Evolutionary conservation across 2,113 vertebrate species (phyloP).

Genomic region (Urocolius indicus): DNA sequence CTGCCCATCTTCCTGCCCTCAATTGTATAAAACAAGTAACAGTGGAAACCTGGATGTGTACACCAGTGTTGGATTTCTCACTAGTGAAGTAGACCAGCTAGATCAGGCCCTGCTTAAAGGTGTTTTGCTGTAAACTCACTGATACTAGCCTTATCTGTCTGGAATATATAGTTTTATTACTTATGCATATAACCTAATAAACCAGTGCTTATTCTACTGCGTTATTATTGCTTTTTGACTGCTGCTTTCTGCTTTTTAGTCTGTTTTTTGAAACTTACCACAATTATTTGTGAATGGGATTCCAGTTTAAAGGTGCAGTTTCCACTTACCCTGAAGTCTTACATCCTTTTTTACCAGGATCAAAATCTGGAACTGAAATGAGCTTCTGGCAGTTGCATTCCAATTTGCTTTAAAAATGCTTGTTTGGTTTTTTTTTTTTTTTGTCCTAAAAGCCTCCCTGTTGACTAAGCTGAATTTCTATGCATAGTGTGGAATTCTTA

Average conservation of each 20-base stretch:
- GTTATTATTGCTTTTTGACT: neutral
- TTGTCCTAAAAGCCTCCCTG: neutral
- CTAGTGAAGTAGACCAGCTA: neutral
- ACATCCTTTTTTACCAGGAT: neutral
- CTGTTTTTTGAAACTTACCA: neutral
- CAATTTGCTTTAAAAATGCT: neutral
- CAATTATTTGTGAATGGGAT: neutral
- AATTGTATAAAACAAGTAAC: neutral
- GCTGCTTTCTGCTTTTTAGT: neutral
- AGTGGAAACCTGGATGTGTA: neutral
- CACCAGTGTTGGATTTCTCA: neutral
- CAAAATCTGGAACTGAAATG: neutral
- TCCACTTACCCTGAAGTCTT: neutral
- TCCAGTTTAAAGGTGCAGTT: neutral
- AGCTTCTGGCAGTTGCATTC: neutral
- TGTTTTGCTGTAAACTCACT: neutral
- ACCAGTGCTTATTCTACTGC: neutral
- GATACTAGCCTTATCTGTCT: neutral
- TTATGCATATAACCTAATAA: neutral
- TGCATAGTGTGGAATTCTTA: neutral
- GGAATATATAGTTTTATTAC: neutral
- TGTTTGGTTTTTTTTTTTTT: accelerated
- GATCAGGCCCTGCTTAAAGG: neutral
- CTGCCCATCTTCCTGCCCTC: accelerated
- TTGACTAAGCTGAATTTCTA: neutral